Percentiles rank a stretch among this genome's conserved stretches.
These are phyloP conservation scores for Hippopotamus amphibius DNA, from an alignment of 2,113 vertebrate genomes.

Conservation along the genomic window DNA sequence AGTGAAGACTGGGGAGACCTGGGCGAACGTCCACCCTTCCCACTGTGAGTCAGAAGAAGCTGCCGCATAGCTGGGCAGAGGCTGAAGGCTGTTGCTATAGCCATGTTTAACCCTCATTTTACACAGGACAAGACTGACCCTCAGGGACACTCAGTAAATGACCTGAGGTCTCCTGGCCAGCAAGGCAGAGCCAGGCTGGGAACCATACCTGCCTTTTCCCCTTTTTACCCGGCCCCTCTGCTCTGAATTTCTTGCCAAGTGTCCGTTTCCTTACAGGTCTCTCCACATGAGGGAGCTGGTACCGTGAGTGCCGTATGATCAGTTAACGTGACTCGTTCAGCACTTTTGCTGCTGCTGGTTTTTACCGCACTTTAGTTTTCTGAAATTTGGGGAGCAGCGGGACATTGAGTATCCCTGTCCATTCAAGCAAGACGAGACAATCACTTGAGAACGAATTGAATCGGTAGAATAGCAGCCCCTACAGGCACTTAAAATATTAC, in stretches of 20 bases:
- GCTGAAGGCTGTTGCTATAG: background rate
- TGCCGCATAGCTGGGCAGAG: background rate
- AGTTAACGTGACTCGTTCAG: background rate
- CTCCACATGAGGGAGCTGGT: background rate
- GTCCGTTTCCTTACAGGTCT: background rate
- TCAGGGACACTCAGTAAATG: background rate
- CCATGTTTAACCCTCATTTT: background rate
- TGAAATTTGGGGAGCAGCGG: background rate
- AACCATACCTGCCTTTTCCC: background rate
- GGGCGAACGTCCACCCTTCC: background rate
- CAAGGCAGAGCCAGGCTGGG: background rate
- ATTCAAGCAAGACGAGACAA: background rate
- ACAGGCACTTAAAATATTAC: too few relatives aligned
- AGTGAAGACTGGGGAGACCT: background rate
- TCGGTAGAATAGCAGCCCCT: background rate
- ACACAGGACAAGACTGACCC: background rate
- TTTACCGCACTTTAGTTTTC: background rate
- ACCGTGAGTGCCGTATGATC: rapidly evolving
- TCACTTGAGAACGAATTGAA: background rate
- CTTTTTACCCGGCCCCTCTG: background rate
- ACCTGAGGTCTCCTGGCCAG: background rate
- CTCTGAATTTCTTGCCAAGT: background rate
- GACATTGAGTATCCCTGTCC: background rate
- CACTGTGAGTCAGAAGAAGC: background rate
- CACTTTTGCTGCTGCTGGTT: too few relatives aligned